A percentile compares a stretch with the other conserved stretches of the same genome.
Evolutionary conservation across 2,797 vertebrate genomes (phyloP).

Genomic region (Anguilla obscura): DNA sequence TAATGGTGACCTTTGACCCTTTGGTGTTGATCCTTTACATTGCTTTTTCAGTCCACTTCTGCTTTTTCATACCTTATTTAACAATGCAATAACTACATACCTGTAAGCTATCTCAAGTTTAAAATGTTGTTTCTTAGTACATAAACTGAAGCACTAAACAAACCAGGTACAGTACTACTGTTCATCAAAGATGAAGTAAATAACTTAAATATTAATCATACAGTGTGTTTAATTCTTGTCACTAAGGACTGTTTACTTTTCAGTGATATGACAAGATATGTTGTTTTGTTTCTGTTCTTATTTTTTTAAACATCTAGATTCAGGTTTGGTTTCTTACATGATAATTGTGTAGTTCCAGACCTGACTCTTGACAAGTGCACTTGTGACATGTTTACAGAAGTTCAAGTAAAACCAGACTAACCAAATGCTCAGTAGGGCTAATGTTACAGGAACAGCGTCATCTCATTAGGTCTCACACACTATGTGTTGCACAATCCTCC

Average conservation of each 20-base stretch:
- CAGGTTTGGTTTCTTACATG: background rate
- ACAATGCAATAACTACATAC: background rate
- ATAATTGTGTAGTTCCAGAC: background rate
- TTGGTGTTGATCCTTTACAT: background rate
- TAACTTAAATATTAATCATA: background rate
- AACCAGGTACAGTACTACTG: background rate
- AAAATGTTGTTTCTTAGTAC: background rate
- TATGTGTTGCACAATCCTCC: background rate
- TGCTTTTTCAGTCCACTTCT: background rate
- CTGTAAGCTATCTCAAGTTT: background rate
- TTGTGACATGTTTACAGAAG: background rate
- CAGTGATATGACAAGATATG: slow-evolving; percentile 49
- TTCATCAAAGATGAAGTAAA: background rate
- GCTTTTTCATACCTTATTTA: background rate
- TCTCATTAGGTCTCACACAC: background rate
- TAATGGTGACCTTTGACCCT: slow-evolving; percentile 55
- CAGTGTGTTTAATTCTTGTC: background rate
- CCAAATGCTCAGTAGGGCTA: background rate
- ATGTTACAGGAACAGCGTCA: background rate
- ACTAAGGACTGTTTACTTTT: slow-evolving; percentile 22
- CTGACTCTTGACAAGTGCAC: background rate
- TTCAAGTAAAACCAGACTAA: slow-evolving; percentile 2
- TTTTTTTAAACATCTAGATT: background rate
- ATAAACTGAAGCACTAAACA: background rate
- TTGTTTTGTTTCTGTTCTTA: background rate